Percentiles rank a stretch among this genome's conserved stretches.
phyloP scores from a whole-genome alignment of 92 coral and sea anemone species.

The Diadumene lineata region DNA sequence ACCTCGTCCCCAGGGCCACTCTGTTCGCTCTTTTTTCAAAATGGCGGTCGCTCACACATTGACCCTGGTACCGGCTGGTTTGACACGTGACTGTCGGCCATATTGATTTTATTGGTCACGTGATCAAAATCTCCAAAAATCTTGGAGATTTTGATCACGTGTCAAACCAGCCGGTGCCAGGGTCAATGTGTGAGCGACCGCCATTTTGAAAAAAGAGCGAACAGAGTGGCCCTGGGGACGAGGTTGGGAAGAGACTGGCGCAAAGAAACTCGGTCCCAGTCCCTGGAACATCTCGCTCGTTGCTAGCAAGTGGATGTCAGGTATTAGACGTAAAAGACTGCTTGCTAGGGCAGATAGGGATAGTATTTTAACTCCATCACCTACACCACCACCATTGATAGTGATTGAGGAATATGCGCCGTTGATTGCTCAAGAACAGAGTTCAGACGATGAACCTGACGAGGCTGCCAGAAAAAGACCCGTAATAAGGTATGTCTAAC shows the following conservation, averaged over 20 bases:
- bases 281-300: slow-evolving; percentile 79
- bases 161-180: too few relatives aligned
- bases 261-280: slow-evolving; percentile 33
- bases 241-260: background rate
- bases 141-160: too few relatives aligned
- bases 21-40: too few relatives aligned
- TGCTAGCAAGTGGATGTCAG: slow-evolving; percentile 71
- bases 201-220: too few relatives aligned
- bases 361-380: slow-evolving; percentile 14
- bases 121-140: too few relatives aligned
- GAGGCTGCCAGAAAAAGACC: background rate
- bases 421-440: slow-evolving; percentile 2
- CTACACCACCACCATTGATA: slow-evolving; percentile 80
- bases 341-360: background rate
- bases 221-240: too few relatives aligned
- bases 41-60: too few relatives aligned
- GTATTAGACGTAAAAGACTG: slow-evolving; percentile 37
- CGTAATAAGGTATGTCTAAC: background rate
- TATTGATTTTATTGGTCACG: too few relatives aligned
- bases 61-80: too few relatives aligned
- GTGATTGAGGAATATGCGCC: slow-evolving; percentile 87
- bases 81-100: too few relatives aligned
- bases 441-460: slow-evolving; percentile 9
- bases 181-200: too few relatives aligned
- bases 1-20: slow-evolving; percentile 52